These are phyloP conservation scores for Hoplodrina ambigua DNA, from an alignment of 2,888 invertebrate species.

Conservation along the genomic window DNA sequence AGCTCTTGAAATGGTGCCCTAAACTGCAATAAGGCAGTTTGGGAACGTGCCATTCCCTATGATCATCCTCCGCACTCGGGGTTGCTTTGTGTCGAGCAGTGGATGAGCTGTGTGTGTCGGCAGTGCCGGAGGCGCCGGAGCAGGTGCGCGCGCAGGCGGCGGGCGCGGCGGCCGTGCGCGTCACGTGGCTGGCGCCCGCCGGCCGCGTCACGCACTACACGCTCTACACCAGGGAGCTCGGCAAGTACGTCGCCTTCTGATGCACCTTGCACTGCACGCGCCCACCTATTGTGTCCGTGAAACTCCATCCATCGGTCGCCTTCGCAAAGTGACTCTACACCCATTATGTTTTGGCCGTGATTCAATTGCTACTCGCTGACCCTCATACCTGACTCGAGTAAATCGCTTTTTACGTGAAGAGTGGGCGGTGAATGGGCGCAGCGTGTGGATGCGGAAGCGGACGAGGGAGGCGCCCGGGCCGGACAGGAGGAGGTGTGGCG, in stretches of 20 bases:
- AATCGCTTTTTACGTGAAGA: slow-evolving; percentile 57
- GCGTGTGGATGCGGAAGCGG: slow-evolving; percentile 72
- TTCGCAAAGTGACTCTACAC: no score
- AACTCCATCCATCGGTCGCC: no score
- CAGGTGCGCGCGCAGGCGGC: slow-evolving; percentile 94
- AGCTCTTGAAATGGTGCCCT: no score
- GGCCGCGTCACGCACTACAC: slow-evolving; percentile 94
- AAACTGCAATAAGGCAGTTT: no score
- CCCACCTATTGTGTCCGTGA: no score
- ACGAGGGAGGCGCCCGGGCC: slow-evolving; percentile 27
- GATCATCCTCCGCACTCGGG: no score
- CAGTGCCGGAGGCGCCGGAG: slow-evolving; percentile 94
- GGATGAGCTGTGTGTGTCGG: not conserved
- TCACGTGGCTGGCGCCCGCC: slow-evolving; percentile 95
- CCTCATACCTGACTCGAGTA: not conserved
- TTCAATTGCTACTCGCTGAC: not conserved
- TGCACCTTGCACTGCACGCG: not conserved
- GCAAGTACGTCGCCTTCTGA: slow-evolving; percentile 82
- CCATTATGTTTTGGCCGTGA: no score
- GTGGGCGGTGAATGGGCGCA: slow-evolving; percentile 82
- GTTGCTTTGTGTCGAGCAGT: no score
- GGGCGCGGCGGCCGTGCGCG: slow-evolving; percentile 94
- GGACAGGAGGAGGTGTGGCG: slow-evolving; percentile 85
- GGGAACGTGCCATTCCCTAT: no score
- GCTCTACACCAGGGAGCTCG: slow-evolving; percentile 93